Conservation (phyloP, 53 echinoderm and acorn worm species). For the Holothuria leucospilota region DNA sequence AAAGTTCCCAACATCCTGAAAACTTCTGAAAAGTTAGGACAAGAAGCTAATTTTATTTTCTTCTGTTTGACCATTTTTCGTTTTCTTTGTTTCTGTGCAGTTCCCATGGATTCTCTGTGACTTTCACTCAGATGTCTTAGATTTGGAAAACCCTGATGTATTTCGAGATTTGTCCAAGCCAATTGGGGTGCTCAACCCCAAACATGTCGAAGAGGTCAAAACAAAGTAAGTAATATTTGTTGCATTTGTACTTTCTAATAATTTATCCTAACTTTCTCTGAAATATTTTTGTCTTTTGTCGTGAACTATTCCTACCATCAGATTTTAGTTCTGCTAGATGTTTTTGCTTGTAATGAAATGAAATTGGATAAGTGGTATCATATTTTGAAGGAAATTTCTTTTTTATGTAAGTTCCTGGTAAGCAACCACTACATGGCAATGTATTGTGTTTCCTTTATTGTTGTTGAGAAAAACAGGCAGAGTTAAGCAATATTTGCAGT, state of each 20-base stretch:
- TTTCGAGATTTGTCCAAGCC: conserved; percentile 93
- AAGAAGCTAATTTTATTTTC: too few relatives aligned
- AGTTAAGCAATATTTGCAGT: too few relatives aligned
- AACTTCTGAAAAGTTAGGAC: too few relatives aligned
- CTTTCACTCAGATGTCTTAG: conserved; percentile 84
- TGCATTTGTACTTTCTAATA: background rate
- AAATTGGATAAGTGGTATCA: too few relatives aligned
- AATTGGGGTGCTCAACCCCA: conserved; percentile 92
- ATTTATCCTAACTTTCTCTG: background rate
- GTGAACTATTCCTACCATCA: background rate
- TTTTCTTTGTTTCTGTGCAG: conserved; percentile 26
- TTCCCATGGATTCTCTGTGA: conserved; percentile 97
- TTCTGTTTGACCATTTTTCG: too few relatives aligned
- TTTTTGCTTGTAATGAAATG: background rate
- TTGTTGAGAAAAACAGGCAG: too few relatives aligned
- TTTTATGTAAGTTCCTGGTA: too few relatives aligned
- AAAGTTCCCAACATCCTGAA: too few relatives aligned
- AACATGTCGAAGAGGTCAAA: conserved; percentile 83
- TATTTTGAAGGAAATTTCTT: too few relatives aligned
- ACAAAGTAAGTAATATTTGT: conserved; percentile 71
- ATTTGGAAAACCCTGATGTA: conserved; percentile 76
- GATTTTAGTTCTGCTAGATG: background rate
- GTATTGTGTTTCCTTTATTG: too few relatives aligned
- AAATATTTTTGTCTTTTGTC: background rate
- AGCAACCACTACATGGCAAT: too few relatives aligned